Conservation (phyloP, 1,140 invertebrate genomes). For the Gerris buenoi region DNA sequence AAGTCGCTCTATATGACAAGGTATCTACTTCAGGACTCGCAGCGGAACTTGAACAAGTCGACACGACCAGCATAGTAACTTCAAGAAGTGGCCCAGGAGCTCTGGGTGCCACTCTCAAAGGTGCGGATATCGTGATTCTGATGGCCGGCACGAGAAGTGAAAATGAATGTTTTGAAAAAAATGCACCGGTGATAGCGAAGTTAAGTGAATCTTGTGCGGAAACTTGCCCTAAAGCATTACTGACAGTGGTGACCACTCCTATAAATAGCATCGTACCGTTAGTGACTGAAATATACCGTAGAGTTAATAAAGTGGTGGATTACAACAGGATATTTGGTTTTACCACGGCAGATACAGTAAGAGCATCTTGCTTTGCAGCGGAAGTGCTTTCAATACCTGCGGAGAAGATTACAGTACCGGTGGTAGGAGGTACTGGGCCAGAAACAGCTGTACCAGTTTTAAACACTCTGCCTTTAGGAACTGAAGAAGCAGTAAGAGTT, state of each 20-base stretch:
- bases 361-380: conserved; percentile 86
- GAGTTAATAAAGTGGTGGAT: conserved; percentile 72
- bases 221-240: conserved; percentile 32
- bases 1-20: conserved; percentile 9
- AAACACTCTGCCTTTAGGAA: background rate
- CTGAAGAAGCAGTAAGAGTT: conserved; percentile 28
- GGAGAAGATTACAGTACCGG: conserved; percentile 67
- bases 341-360: conserved; percentile 89
- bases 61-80: conserved; percentile 31
- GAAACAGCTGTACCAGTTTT: conserved; percentile 87
- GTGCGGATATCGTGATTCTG: background rate
- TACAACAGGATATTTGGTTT: conserved; percentile 86
- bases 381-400: conserved; percentile 44
- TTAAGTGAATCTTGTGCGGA: background rate
- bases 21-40: conserved; percentile 5
- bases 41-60: conserved; percentile 11
- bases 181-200: background rate
- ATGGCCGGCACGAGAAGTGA: background rate
- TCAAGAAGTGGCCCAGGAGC: conserved; percentile 1
- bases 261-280: conserved; percentile 97
- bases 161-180: background rate
- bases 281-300: conserved; percentile 84
- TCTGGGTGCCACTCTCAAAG: conserved; percentile 5
- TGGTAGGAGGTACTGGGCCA: conserved; percentile 94
- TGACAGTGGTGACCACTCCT: conserved; percentile 40